Conservation (phyloP, 1,140 invertebrate genomes). For the Colletes gigas region DNA sequence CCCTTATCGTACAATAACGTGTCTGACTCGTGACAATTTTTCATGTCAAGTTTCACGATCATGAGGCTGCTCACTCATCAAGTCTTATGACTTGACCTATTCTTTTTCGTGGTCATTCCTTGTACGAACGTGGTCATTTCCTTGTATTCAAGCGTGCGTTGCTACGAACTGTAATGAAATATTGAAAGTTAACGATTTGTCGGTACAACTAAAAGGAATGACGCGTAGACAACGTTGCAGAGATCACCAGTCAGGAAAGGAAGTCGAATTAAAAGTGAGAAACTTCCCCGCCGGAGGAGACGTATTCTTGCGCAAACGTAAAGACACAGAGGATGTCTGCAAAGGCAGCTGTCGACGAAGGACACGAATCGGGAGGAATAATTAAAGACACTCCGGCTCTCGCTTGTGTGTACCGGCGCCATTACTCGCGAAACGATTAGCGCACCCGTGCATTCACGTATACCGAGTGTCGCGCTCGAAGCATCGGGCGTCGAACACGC, state of each 20-base stretch:
- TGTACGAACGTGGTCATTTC: no score
- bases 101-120: no score
- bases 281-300: background rate
- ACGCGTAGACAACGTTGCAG: no score
- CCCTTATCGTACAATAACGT: no score
- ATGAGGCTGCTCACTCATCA: no score
- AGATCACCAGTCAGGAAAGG: background rate
- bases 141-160: no score
- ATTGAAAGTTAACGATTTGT: no score
- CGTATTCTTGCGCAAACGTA: background rate
- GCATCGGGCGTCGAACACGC: slow-evolving; percentile 9
- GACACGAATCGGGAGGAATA: slow-evolving; percentile 63
- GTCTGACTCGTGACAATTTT: no score
- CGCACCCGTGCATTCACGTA: slow-evolving; percentile 51
- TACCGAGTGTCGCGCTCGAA: background rate
- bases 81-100: no score
- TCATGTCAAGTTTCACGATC: no score
- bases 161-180: no score
- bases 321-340: background rate
- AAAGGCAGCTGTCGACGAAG: slow-evolving; percentile 43
- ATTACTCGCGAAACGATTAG: slow-evolving; percentile 35
- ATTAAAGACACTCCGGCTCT: slow-evolving; percentile 40
- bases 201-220: no score
- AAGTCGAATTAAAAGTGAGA: background rate
- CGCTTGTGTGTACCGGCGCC: background rate